A percentile compares a stretch with the other conserved stretches of the same genome.
These are phyloP conservation scores for Thamnophis sirtalis DNA, from an alignment of 2,113 vertebrate genomes.

Conservation along the genomic window DNA sequence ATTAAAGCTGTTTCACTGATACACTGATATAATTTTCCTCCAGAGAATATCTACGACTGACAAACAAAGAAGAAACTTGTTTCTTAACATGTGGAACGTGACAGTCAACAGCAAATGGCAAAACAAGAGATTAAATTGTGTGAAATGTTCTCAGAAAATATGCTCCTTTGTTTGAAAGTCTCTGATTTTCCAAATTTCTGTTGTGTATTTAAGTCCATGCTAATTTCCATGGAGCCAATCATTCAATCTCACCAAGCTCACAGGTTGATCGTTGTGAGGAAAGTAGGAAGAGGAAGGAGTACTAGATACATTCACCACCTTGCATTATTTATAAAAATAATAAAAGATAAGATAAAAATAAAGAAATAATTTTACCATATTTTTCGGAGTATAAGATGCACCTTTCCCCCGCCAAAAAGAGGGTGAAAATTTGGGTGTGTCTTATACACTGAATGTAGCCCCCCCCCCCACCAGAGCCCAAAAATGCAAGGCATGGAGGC, in stretches of 20 bases:
- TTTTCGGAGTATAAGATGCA: no score
- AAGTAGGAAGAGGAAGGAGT: not conserved
- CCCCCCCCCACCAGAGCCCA: no score
- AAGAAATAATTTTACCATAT: no score
- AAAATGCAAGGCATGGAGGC: no score
- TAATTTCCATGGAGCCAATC: not conserved
- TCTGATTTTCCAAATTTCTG: not conserved
- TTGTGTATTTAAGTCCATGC: not conserved
- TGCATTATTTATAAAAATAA: not conserved
- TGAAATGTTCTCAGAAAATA: slow-evolving; percentile 56
- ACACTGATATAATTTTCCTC: slow-evolving; percentile 77
- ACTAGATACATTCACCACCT: not conserved
- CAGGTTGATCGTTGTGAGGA: not conserved
- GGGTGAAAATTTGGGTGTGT: no score
- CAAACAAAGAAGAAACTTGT: slow-evolving; percentile 78
- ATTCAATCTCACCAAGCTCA: not conserved
- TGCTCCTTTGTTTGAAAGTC: not conserved
- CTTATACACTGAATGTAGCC: no score
- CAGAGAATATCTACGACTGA: slow-evolving; percentile 74
- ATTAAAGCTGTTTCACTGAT: slow-evolving; percentile 75
- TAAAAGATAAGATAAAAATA: not conserved
- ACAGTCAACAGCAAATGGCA: slow-evolving; percentile 76
- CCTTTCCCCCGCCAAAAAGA: no score
- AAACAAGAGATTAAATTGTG: slow-evolving; percentile 68
- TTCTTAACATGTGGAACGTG: slow-evolving; percentile 77